Evolutionary conservation across 2,797 vertebrate species (phyloP).

Genomic region (Vultur gryphus): DNA sequence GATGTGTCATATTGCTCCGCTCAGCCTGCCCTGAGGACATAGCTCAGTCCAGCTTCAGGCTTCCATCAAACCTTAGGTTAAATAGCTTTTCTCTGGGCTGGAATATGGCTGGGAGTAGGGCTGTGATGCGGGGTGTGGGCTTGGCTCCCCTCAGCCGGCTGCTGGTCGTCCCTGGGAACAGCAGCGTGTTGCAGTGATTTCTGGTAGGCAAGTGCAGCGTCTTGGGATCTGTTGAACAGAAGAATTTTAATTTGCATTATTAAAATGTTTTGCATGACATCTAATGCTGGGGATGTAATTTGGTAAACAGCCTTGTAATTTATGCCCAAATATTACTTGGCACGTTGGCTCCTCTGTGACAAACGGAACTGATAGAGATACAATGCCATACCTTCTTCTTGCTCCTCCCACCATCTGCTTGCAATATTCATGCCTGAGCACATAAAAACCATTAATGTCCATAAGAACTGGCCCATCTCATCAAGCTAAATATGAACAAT

Average conservation of each 20-base stretch:
- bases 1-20: not conserved
- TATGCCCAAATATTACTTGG: conserved; percentile 42
- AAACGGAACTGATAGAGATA: not conserved
- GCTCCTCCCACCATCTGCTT: conserved; percentile 64
- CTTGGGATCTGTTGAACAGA: not conserved
- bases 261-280: not conserved
- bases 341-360: conserved; percentile 12
- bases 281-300: not conserved
- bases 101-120: not conserved
- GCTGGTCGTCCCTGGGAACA: not conserved
- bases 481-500: conserved; percentile 64
- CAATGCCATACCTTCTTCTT: conserved; percentile 3
- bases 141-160: not conserved
- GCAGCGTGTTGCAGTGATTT: not conserved
- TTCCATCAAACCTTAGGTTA: not conserved
- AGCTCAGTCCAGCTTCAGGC: not conserved
- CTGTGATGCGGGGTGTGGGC: not conserved
- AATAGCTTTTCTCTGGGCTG: not conserved
- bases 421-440: conserved; percentile 51
- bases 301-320: conserved; percentile 56
- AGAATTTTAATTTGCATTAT: not conserved
- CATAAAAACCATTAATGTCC: conserved; percentile 35
- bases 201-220: not conserved
- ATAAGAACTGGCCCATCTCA: conserved; percentile 50
- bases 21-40: not conserved